Evolutionary conservation across 23 tunicate species (phyloP).

Genomic region (Styela plicata): DNA sequence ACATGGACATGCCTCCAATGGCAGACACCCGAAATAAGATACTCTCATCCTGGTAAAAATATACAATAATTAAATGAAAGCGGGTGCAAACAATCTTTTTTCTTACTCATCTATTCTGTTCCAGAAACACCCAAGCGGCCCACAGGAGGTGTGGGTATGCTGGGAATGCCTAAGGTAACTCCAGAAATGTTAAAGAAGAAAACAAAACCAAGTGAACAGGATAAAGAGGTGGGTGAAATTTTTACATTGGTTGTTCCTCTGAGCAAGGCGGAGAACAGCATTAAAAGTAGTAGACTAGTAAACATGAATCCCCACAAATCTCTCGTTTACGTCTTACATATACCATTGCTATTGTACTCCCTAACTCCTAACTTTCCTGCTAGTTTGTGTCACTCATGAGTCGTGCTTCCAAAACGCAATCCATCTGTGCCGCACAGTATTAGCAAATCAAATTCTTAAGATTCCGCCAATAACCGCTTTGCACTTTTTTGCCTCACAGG

Average conservation of each 20-base stretch:
- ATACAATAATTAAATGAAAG: neutral
- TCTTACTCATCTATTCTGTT: neutral
- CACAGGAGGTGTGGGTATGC: conserved; percentile 18
- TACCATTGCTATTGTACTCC: neutral
- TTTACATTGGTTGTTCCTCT: neutral
- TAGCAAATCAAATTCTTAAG: too few relatives aligned
- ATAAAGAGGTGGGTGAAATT: neutral
- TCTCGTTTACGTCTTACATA: neutral
- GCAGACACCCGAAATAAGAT: neutral
- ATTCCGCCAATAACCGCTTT: too few relatives aligned
- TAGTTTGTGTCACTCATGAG: neutral
- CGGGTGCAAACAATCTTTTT: neutral
- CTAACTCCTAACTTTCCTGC: neutral
- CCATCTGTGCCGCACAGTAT: too few relatives aligned
- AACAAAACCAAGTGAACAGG: conserved; percentile 4
- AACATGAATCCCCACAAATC: neutral
- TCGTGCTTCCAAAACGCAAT: neutral
- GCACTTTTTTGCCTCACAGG: too few relatives aligned
- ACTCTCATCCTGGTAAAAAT: neutral
- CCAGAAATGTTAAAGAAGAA: conserved; percentile 55
- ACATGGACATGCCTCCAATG: neutral
- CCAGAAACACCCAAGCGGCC: conserved; percentile 38
- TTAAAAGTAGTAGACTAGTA: too few relatives aligned
- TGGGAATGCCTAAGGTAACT: conserved; percentile 40
- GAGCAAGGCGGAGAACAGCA: too few relatives aligned